These are phyloP conservation scores for Hydra vulgaris DNA, from an alignment of 30 jellyfish, hydroid and myxozoan genomes.

Conservation along the genomic window DNA sequence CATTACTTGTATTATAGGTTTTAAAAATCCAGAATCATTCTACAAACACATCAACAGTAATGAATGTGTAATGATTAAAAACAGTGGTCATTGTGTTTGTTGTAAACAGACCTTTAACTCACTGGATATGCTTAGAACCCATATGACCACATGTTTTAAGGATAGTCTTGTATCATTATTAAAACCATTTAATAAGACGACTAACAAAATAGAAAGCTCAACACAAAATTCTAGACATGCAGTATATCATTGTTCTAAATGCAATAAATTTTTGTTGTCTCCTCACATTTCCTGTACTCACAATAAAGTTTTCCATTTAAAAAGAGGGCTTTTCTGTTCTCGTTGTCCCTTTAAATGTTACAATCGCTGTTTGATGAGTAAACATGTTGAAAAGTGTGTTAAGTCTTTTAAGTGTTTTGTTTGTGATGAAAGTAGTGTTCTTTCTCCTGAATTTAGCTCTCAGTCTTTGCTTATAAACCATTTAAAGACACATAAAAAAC, in stretches of 20 bases:
- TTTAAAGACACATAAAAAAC: constrained; percentile 4
- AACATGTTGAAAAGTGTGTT: constrained; percentile 11
- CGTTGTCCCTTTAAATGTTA: constrained; percentile 6
- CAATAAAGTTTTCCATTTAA: neutral
- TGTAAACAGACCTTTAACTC: constrained; percentile 14
- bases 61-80: constrained; percentile 4
- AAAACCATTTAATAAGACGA: neutral
- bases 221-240: neutral
- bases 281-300: neutral
- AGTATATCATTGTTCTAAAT: constrained; percentile 19
- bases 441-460: neutral
- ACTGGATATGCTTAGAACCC: neutral
- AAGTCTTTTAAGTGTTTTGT: neutral
- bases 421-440: constrained; percentile 20
- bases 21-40: constrained; percentile 11
- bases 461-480: neutral
- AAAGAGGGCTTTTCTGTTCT: neutral
- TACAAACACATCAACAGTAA: constrained; percentile 3
- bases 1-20: constrained; percentile 18
- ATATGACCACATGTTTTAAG: constrained; percentile 17
- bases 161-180: constrained; percentile 10
- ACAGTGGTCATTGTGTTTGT: constrained; percentile 5
- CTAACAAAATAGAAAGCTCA: neutral
- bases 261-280: constrained; percentile 7
- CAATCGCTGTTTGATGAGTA: constrained; percentile 6